Evolutionary conservation across 1,140 invertebrate genomes (phyloP).

Genomic region (Battus philenor): DNA sequence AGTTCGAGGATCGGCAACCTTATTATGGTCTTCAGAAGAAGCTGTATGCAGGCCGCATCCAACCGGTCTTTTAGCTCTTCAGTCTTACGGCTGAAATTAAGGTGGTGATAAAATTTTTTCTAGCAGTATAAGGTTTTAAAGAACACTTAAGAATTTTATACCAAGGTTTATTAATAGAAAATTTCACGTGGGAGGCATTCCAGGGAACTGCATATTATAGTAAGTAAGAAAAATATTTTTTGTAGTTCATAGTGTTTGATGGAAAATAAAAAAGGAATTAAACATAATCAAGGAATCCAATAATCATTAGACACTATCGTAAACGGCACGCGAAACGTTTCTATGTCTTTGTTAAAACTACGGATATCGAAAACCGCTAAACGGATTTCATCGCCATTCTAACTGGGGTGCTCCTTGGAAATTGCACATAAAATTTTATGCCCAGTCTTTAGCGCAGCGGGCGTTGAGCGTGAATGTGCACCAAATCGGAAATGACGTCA

Average conservation of each 20-base stretch:
- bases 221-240: not conserved
- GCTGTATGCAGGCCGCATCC: too few species aligned
- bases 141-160: too few species aligned
- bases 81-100: too few species aligned
- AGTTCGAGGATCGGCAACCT: too few species aligned
- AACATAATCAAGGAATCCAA: not conserved
- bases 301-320: constrained; percentile 3
- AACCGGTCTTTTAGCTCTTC: too few species aligned
- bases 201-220: not conserved
- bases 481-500: constrained; percentile 12
- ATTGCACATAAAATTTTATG: constrained; percentile 12
- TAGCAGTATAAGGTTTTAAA: too few species aligned
- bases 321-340: not conserved
- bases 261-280: too few species aligned
- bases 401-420: constrained; percentile 10
- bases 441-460: constrained; percentile 5
- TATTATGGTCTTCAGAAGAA: too few species aligned
- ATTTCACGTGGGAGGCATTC: too few species aligned
- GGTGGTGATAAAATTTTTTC: too few species aligned
- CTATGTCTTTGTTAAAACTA: constrained; percentile 10
- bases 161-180: too few species aligned
- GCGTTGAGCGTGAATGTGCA: constrained; percentile 10
- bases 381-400: constrained; percentile 13
- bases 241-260: too few species aligned
- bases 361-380: constrained; percentile 15